phyloP scores from a whole-genome alignment of 2,888 invertebrate genomes.

The Drosophila cyrtoloma region DNA sequence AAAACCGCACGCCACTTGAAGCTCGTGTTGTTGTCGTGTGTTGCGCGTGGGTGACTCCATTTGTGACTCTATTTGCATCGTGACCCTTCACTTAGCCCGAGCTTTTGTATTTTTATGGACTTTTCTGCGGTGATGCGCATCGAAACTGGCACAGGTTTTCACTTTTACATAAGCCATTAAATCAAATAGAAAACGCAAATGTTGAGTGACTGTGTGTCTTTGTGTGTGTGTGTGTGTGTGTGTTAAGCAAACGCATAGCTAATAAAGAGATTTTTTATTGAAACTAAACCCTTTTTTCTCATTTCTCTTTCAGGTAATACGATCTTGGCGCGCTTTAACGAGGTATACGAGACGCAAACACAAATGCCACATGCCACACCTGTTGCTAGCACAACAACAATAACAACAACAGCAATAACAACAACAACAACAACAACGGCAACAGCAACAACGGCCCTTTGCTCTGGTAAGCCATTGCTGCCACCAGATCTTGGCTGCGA shows the following conservation, averaged over 20 bases:
- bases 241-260: slow-evolving; percentile 20
- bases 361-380: slow-evolving; percentile 36
- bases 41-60: slow-evolving; percentile 42
- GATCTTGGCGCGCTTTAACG: slow-evolving; percentile 84
- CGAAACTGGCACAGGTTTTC: slow-evolving; percentile 45
- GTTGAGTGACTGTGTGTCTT: slow-evolving; percentile 29
- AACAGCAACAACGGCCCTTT: slow-evolving; percentile 20
- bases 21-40: slow-evolving; percentile 32
- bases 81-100: slow-evolving; percentile 55
- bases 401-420: slow-evolving; percentile 21
- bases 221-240: not conserved
- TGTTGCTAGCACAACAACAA: slow-evolving; percentile 26
- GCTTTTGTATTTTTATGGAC: not conserved
- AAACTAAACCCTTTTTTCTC: slow-evolving; percentile 43
- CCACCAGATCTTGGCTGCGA: slow-evolving; percentile 89
- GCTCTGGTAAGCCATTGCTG: slow-evolving; percentile 73
- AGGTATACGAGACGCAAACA: slow-evolving; percentile 78
- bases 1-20: slow-evolving; percentile 38
- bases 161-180: slow-evolving; percentile 39
- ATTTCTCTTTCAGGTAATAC: slow-evolving; percentile 80
- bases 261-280: slow-evolving; percentile 51
- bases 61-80: slow-evolving; percentile 27
- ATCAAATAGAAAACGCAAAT: slow-evolving; percentile 49
- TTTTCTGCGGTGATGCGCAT: slow-evolving; percentile 28
- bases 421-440: slow-evolving; percentile 18